These are phyloP conservation scores for Alethe castanea DNA, from an alignment of 2,113 vertebrate species.

Conservation along the genomic window DNA sequence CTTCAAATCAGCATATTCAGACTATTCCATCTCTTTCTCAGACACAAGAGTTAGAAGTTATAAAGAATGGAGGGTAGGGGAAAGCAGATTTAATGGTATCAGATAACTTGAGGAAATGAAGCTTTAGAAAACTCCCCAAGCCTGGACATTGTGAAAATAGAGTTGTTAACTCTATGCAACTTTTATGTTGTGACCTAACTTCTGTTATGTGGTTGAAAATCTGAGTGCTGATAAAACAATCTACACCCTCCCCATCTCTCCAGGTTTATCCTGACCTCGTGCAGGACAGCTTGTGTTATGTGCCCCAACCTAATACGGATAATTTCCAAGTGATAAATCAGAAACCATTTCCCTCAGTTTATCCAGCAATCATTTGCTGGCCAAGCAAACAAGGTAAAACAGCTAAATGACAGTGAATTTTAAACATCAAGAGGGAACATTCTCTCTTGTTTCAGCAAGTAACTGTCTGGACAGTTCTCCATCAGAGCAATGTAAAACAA, in stretches of 20 bases:
- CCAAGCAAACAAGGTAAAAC: neutral
- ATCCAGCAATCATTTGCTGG: neutral
- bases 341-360: neutral
- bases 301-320: neutral
- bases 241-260: neutral
- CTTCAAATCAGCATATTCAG: neutral
- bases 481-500: neutral
- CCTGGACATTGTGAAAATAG: neutral
- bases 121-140: neutral
- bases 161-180: neutral
- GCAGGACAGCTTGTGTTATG: neutral
- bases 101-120: neutral
- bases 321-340: neutral
- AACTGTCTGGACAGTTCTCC: neutral
- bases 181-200: neutral
- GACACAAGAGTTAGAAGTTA: neutral
- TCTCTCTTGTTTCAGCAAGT: neutral
- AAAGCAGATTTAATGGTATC: neutral
- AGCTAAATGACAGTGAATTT: neutral
- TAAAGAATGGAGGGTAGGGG: neutral
- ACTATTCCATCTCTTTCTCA: neutral
- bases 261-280: neutral
- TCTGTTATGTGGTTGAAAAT: neutral
- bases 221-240: neutral
- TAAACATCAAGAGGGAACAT: neutral